These are phyloP conservation scores for Serinus canaria DNA, from an alignment of 2,113 vertebrate genomes.

Conservation along the genomic window DNA sequence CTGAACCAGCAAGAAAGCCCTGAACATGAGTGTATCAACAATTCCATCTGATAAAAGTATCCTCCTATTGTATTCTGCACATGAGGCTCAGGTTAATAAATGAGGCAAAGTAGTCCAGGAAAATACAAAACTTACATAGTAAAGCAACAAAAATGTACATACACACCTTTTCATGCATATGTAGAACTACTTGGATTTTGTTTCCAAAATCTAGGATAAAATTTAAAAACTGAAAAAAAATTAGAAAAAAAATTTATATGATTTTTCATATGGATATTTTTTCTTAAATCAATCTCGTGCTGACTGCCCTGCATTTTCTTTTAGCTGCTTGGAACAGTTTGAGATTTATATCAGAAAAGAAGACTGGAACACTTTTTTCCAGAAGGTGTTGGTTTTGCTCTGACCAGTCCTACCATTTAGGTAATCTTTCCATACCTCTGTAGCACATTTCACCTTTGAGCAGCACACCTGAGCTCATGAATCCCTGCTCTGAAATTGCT, in stretches of 20 bases:
- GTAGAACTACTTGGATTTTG: not conserved
- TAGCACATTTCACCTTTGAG: not conserved
- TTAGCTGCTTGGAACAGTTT: not conserved
- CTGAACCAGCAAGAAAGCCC: not conserved
- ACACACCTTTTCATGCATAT: not conserved
- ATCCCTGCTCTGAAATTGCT: not conserved
- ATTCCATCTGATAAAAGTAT: not conserved
- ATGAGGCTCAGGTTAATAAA: not conserved
- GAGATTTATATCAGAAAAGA: not conserved
- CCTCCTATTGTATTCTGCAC: not conserved
- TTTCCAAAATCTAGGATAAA: not conserved
- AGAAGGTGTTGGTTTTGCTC: not conserved
- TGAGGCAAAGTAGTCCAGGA: not conserved
- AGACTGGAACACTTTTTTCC: not conserved
- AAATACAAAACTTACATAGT: not conserved
- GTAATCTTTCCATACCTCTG: not conserved
- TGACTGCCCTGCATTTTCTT: not conserved
- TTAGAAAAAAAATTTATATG: not conserved
- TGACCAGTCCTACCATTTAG: not conserved
- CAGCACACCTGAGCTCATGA: fast-evolving
- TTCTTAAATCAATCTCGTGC: not conserved
- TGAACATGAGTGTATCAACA: not conserved
- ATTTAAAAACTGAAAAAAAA: not conserved
- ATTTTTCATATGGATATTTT: not conserved
- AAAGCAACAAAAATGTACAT: not conserved